phyloP scores from a whole-genome alignment of 2,888 invertebrate genomes.

The Smittia sp. region DNA sequence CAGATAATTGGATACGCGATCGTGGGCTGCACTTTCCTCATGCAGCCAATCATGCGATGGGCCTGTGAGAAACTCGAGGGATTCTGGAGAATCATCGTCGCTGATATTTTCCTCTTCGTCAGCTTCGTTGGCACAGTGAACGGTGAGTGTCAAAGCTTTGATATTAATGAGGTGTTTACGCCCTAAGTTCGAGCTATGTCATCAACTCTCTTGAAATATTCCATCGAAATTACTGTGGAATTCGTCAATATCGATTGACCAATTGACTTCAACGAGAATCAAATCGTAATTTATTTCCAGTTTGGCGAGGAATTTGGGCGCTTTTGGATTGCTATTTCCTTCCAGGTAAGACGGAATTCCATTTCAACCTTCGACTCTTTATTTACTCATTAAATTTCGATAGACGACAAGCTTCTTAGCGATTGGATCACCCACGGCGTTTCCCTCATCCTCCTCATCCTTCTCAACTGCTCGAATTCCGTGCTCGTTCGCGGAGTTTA shows the following conservation, averaged over 20 bases:
- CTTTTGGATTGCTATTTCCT: constrained; percentile 74
- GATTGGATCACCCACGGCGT: constrained; percentile 77
- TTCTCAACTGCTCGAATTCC: constrained; percentile 83
- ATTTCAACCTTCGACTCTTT: neutral
- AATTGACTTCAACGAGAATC: too few relatives aligned
- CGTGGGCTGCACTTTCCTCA: constrained; percentile 68
- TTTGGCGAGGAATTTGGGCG: constrained; percentile 49
- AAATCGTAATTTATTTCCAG: neutral
- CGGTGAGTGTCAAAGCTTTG: constrained; percentile 74
- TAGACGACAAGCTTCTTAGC: constrained; percentile 70
- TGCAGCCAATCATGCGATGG: constrained; percentile 73
- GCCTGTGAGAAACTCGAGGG: constrained; percentile 67
- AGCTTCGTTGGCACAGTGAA: constrained; percentile 80
- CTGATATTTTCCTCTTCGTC: constrained; percentile 73
- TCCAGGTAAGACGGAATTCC: constrained; percentile 59
- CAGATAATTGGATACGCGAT: constrained; percentile 72
- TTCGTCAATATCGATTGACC: too few relatives aligned
- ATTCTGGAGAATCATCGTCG: constrained; percentile 64
- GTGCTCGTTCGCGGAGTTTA: constrained; percentile 82
- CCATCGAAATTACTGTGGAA: too few relatives aligned
- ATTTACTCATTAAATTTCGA: constrained; percentile 42
- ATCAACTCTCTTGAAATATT: too few relatives aligned
- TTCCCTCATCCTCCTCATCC: constrained; percentile 69
- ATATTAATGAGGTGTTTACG: too few relatives aligned
- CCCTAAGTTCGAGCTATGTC: too few relatives aligned